Evolutionary conservation across 2,113 vertebrate genomes (phyloP).

Genomic region (Lethenteron camtschaticum): DNA sequence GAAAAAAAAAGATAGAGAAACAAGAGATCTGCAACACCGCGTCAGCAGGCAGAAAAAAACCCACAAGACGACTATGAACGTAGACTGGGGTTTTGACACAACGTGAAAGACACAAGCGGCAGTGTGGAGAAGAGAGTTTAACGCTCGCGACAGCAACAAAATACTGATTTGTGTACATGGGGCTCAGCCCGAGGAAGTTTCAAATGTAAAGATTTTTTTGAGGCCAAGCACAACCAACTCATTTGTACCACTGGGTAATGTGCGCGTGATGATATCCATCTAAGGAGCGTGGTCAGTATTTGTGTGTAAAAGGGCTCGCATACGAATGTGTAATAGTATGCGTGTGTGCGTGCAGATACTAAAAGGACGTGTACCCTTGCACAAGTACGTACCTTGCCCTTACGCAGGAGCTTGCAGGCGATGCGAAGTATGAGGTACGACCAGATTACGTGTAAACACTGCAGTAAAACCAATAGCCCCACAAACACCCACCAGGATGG

Average conservation of each 20-base stretch:
- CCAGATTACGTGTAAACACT: constrained; percentile 72
- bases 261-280: too few species aligned
- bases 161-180: too few species aligned
- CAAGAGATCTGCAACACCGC: constrained; percentile 10
- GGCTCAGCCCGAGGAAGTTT: too few species aligned
- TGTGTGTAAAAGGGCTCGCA: too few species aligned
- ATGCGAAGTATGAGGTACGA: constrained; percentile 67
- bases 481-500: constrained; percentile 94
- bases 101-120: constrained; percentile 34
- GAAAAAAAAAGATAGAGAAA: background rate
- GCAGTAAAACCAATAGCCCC: constrained; percentile 43
- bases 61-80: background rate
- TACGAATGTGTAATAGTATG: too few species aligned
- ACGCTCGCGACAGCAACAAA: too few species aligned
- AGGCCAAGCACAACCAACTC: too few species aligned
- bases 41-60: constrained; percentile 12
- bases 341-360: too few species aligned
- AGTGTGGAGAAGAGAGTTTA: constrained; percentile 17
- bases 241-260: too few species aligned
- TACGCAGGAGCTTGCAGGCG: constrained; percentile 52
- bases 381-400: constrained; percentile 47
- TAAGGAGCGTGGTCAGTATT: too few species aligned
- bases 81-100: constrained; percentile 21
- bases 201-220: too few species aligned
- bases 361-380: too few species aligned